These are phyloP conservation scores for Pararge aegeria DNA, from an alignment of 1,140 invertebrate genomes.

Conservation along the genomic window DNA sequence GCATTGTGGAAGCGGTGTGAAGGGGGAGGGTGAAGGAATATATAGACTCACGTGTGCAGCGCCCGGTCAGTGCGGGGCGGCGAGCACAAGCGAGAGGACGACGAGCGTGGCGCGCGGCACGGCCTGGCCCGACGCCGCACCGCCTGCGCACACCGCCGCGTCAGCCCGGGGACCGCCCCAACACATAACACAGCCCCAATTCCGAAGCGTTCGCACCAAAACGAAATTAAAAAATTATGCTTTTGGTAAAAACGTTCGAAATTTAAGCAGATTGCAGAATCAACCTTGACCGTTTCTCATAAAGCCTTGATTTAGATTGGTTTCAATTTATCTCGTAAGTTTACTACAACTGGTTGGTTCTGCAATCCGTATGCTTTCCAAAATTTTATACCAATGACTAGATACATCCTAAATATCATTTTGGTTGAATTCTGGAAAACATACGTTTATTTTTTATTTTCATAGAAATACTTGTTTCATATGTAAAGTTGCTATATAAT, in stretches of 20 bases:
- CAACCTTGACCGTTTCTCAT: neutral
- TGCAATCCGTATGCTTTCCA: slow-evolving; percentile 19
- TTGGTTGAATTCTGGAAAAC: slow-evolving; percentile 11
- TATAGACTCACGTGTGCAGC: slow-evolving; percentile 71
- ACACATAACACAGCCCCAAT: slow-evolving; percentile 24
- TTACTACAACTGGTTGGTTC: slow-evolving; percentile 17
- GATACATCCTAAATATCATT: neutral
- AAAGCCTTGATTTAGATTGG: neutral
- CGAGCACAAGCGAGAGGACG: slow-evolving; percentile 68
- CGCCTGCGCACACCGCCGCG: slow-evolving; percentile 75
- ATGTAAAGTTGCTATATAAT: no score
- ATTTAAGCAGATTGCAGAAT: slow-evolving; percentile 14
- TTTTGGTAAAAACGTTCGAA: slow-evolving; percentile 15
- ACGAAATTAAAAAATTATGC: neutral
- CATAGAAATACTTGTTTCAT: slow-evolving; percentile 26
- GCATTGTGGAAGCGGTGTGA: slow-evolving; percentile 24
- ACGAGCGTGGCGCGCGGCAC: slow-evolving; percentile 55
- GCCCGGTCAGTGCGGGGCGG: slow-evolving; percentile 74
- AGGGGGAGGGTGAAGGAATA: slow-evolving; percentile 35
- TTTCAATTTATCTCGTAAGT: neutral
- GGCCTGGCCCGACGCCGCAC: slow-evolving; percentile 54
- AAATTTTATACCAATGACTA: neutral
- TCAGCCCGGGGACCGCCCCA: slow-evolving; percentile 83
- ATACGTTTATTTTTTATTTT: neutral
- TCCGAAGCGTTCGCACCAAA: slow-evolving; percentile 8